Conservation (phyloP, 2,113 vertebrate species). For the Larimichthys polyactis region DNA sequence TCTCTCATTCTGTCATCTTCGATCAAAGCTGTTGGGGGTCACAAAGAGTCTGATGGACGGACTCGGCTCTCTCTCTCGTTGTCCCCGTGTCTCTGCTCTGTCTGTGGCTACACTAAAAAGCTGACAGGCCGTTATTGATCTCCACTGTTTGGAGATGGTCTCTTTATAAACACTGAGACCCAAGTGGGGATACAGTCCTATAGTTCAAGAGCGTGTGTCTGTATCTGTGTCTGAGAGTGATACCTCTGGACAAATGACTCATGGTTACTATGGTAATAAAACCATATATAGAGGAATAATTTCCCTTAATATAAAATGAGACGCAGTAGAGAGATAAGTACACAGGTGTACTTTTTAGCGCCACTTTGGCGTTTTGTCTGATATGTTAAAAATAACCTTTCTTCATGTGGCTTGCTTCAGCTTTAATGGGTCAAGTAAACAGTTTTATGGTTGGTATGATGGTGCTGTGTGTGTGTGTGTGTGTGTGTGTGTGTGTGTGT, state of each 20-base stretch:
- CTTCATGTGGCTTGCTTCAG: not conserved
- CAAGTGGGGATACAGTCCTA: conserved; percentile 13
- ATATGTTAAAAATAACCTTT: not conserved
- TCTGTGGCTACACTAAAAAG: conserved; percentile 64
- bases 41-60: conserved; percentile 56
- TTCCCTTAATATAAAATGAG: not conserved
- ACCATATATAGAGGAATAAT: not conserved
- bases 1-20: conserved; percentile 62
- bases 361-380: not conserved
- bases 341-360: not conserved
- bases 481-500: not conserved
- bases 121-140: conserved; percentile 75
- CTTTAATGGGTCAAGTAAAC: not conserved
- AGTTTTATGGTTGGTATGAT: not conserved
- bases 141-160: conserved; percentile 50
- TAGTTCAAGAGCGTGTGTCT: not conserved
- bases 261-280: not conserved
- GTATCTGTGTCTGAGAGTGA: conserved; percentile 7
- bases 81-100: conserved; percentile 59
- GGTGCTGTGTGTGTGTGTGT: not conserved
- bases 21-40: conserved; percentile 70
- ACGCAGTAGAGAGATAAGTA: not conserved
- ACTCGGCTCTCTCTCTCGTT: conserved; percentile 43
- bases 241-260: not conserved
- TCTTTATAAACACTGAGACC: conserved; percentile 39